Evolutionary conservation across 2,888 invertebrate genomes (phyloP), one percentile per base, ranked within the genome.

Genomic region (Chaitophorus viminalis): DNA sequence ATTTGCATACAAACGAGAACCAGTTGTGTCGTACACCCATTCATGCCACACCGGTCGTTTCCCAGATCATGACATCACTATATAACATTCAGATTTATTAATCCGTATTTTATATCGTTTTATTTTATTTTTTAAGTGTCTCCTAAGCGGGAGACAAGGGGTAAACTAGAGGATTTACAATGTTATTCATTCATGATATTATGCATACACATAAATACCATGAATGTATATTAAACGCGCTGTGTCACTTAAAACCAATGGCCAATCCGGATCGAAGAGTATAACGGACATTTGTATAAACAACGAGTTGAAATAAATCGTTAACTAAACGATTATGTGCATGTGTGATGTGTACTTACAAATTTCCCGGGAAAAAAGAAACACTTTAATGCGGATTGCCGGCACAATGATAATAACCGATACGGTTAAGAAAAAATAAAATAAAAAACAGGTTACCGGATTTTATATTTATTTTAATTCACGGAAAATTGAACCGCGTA

Each of bases 1-100:
- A 81, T 81, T 81, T 81, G 79, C 79, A 81, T 76, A 82, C 60
- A 52, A 33, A 84, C 52, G 65, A 76, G 84, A 84, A 84, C 84
- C 84, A 84, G 84, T 84, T 68, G 84, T 84, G 84, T 83, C 84
- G 65, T 29, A 36, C 60, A 78, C 8, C 36, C 79, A 79, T 79
- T 79, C 79, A 65, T 65, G n/a, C 81, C 29, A 70, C 81, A 70
- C 81, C 68, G 81, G 46, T 81, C 76, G 84, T 84, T 77, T 76
- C 18, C 65, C 76, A 31, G 65, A 84, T 84, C 76, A n/a, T 33
- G 76, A 65, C 76, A 46, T 84, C 39, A 29, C 70, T 33, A 14
- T 68, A 31, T 21, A 33, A 39, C 60, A 11, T 65, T 75, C 31
- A 46, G 68, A 46, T 76, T 84, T 77, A 60, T 76, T 84, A 77